These are phyloP conservation scores for Poicephalus gulielmi DNA, from an alignment of 2,113 vertebrate species.

Conservation along the genomic window DNA sequence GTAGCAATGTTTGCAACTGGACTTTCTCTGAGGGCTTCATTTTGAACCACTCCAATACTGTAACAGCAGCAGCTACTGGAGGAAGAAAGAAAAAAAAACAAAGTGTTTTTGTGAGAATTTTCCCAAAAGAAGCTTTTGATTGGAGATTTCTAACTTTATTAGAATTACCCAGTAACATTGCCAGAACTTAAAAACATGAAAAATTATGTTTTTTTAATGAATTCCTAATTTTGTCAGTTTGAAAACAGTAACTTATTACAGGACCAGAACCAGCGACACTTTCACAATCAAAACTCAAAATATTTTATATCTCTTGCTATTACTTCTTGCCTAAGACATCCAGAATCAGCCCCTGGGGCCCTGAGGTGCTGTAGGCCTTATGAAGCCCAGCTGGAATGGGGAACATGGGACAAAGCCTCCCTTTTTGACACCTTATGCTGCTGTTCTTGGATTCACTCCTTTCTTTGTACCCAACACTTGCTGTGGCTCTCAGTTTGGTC, in stretches of 20 bases:
- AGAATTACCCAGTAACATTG: background rate
- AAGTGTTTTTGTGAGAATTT: background rate
- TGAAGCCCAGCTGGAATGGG: background rate
- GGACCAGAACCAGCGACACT: background rate
- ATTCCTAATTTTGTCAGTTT: background rate
- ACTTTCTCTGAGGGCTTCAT: background rate
- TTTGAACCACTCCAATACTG: background rate
- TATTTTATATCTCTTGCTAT: background rate
- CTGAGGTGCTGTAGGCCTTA: background rate
- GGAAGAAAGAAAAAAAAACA: too few species aligned
- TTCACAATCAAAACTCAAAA: background rate
- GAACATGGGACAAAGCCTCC: rapidly evolving
- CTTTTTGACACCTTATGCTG: rapidly evolving
- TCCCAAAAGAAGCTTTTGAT: background rate
- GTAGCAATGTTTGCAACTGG: background rate
- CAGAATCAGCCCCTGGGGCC: background rate
- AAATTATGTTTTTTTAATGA: background rate
- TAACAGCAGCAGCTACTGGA: background rate
- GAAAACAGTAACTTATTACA: background rate
- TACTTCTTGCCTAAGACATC: rapidly evolving
- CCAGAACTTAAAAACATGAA: background rate
- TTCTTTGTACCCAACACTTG: background rate
- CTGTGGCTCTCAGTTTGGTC: rapidly evolving
- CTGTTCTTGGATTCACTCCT: background rate
- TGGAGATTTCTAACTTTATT: background rate